phyloP scores from a whole-genome alignment of 1,140 invertebrate species.

The Cherax destructor region DNA sequence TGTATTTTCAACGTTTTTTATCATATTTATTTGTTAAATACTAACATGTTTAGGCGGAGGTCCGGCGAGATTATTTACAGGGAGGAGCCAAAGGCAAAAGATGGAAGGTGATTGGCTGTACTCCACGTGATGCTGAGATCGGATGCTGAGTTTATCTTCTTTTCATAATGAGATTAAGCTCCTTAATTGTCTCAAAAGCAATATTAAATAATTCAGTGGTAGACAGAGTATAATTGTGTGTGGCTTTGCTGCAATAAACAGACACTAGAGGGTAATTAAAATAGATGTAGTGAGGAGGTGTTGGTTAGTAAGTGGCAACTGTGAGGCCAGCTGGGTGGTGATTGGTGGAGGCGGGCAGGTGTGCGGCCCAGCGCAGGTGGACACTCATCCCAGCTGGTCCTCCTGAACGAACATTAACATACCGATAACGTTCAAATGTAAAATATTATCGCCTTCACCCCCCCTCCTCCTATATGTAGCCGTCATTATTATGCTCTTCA shows the following conservation, averaged over 20 bases:
- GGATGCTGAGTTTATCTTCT: not conserved
- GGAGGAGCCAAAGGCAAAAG: slow-evolving; percentile 2
- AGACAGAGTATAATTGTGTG: too few species aligned
- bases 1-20: not conserved
- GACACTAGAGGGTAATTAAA: not conserved
- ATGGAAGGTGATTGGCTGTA: not conserved
- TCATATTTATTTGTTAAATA: not conserved
- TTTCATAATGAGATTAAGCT: not conserved
- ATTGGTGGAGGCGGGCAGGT: slow-evolving; percentile 4
- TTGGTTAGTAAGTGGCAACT: not conserved
- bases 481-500: not conserved
- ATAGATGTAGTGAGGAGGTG: not conserved
- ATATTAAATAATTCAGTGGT: not conserved
- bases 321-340: not conserved
- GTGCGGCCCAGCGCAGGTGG: slow-evolving; percentile 10
- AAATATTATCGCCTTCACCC: not conserved
- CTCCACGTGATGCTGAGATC: not conserved
- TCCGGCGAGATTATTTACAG: not conserved
- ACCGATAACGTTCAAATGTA: not conserved
- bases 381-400: not conserved
- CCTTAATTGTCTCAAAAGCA: not conserved
- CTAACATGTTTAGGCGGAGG: not conserved
- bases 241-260: too few species aligned
- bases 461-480: not conserved
- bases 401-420: not conserved